Evolutionary conservation across 2,113 vertebrate genomes (phyloP), one percentile per base, ranked within the genome.

Genomic region (Geococcyx californianus): DNA sequence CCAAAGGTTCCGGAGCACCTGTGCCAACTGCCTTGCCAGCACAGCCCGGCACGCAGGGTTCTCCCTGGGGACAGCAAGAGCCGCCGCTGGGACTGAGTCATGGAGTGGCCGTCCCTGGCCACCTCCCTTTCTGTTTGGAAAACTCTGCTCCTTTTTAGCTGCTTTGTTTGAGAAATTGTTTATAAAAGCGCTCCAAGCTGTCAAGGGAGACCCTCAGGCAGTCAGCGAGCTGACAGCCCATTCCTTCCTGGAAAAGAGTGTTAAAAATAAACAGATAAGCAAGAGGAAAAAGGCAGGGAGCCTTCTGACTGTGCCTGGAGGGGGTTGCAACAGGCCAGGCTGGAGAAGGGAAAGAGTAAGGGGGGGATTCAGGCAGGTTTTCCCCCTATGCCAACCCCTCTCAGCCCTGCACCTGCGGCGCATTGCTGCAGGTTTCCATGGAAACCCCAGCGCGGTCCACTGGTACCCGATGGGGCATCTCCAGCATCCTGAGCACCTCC

Each of bases 371-470:
- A 54, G 85, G 52, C 55, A 81, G 76, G n/a, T 49, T 85, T n/a
- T 90, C 36, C 59, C 66, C 64, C 54, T 17, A 49, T 18, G 13
- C 59, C 80, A 90, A 63, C 63, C 74, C 79, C 85, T 91, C 88
- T 36, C 52, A 55, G 92, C 54, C 62, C 73, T 20, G 63, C 72
- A 94, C 79, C 81, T 78, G 69, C 40, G 1, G 52, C n/a, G 25
- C 59, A 95, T 56, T 80, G 15, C 76, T 51, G 93, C 64, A 36
- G n/a, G 96, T 98, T 97, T 75, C 98, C 97, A 97, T 96, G 95
- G 98, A 92, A 97, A 98, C 97, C 23, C 49, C 64, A 20, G 97
- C 64, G 11, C 44, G 64, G 85, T 51, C 96, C 85, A 15, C 60
- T 38, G 79, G 86, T 87, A 86, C 87, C 96, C 92, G 63, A 84